Percentiles rank a stretch among this genome's conserved stretches.
Conservation (phyloP, 1,140 invertebrate genomes). For the Chironomus tepperi region DNA sequence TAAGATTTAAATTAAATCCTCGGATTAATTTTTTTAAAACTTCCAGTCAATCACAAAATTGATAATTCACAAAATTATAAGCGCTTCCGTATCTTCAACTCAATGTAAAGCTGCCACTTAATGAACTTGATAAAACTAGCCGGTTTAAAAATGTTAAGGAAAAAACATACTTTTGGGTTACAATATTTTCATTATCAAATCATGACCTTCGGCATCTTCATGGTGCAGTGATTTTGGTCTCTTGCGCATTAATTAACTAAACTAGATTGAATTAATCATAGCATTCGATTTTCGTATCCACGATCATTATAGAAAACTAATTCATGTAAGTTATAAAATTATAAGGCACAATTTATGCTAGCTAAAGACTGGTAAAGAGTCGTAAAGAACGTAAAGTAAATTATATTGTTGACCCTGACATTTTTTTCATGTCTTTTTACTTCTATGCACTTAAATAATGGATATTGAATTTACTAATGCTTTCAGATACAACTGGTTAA, state of each 20-base stretch:
- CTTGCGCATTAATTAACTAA: background rate
- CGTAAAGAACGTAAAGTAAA: background rate
- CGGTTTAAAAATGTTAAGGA: no score
- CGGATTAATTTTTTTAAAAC: no score
- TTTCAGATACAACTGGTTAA: background rate
- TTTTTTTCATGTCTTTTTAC: conserved; percentile 17
- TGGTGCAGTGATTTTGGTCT: no score
- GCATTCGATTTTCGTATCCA: background rate
- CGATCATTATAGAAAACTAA: background rate
- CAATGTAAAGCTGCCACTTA: no score
- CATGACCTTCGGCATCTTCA: no score
- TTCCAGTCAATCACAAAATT: background rate
- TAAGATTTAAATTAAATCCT: background rate
- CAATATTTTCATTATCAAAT: no score
- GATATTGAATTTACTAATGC: background rate
- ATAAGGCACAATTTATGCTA: no score
- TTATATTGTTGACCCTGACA: conserved; percentile 14
- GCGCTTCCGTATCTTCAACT: no score
- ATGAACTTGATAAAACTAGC: no score
- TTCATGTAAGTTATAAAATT: background rate
- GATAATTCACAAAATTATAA: no score
- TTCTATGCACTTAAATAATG: background rate
- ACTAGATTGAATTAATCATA: background rate
- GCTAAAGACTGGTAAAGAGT: background rate
- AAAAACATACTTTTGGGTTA: no score